Evolutionary conservation across 2,113 vertebrate species (phyloP), one percentile per base, ranked within the genome.

Genomic region (Ivindomyrus marchei): DNA sequence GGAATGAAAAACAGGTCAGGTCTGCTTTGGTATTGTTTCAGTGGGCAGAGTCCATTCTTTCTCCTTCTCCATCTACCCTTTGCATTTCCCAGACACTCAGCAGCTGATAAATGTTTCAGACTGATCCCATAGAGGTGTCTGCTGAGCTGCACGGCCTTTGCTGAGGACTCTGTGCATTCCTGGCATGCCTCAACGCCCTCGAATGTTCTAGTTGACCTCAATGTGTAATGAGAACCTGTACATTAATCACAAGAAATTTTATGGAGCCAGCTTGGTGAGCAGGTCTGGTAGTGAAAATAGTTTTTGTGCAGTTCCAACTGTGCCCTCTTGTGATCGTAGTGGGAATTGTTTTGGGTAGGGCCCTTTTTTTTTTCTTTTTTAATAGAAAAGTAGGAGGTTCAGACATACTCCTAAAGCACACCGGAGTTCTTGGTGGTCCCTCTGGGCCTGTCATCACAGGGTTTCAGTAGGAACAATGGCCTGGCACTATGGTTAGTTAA

Each of bases 91-190:
- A 39, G 47, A 11, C 47, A 36, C 8, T 62, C 39, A 7, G 27
- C 66, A 49, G 53, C 56, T 89, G 85, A 52, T 89, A 90, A 52
- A 27, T 52, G 52, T 39, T 52, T 47, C 50, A 9, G 87, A 49
- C 62, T 86, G 62, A 45, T 47, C 31, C 74, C 39, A 45, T 50
- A 46, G 47, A 85, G 56, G 90, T 88, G 90, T 90, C 88, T 90
- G 90, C 85, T 90, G 74, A 90, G 93, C 92, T 92, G 92, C 92
- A 92, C 10, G 87, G 88, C 93, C 91, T 88, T 90, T 93, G 91
- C 90, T 88, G 91, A 93, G 90, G 88, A 92, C 90, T 89, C 49
- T 85, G 88, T 88, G 92, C 95, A 95, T 95, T 95, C 94, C 91
- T 94, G 90, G 90, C 86, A 94, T 94, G 91, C 94, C 94, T 89